Base-by-base conservation (phyloP, 2,888 invertebrate genomes). In the Andrena haemorrhoa region DNA sequence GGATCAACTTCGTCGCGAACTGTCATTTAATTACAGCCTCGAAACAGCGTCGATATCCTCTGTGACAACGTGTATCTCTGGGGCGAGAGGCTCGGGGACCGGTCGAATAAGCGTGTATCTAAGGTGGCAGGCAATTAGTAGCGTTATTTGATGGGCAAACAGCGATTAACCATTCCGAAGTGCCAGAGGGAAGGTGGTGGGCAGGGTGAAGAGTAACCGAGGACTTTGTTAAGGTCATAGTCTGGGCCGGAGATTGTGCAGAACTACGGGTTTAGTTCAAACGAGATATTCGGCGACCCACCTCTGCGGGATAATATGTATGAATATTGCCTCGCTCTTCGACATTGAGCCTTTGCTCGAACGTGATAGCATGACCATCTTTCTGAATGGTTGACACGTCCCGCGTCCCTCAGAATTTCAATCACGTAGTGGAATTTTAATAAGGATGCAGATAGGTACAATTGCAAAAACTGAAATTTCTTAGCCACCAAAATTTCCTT, bases 131-230 rank as follows among this genome's bases (percentile, higher is more conserved):
- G 79, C 83, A 86, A 86, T 86, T 85, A 86, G 81, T 64, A 63
- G 63, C 71, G 83, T 86, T 86, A 85, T 85, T 86, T 85, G 83
- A 81, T 72, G 75, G 68, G 81, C 86, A 86, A 86, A 83, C 83
- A 86, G 69, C 78, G 76, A 83, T 81, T 76, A 79, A 83, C 80
- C 56, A 76, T 78, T 65, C 79, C 77, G 69, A 83, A 74, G 33
- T 49, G 76, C 47, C 68, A 23, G 70, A 61, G 73, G 79, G 58
- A 12, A 26, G n/a, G 61, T n/a, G 58, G 33, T 31, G 68, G 26
- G 7, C 33, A 12, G 58, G 31, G 31, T 12, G 23, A 53, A 65
- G 60, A 53, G 65, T 49, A 72, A 75, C 58, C 58, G 73, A 66
- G 56, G 75, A 83, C 81, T 83, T 76, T 83, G 83, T 81, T 83